Base-by-base conservation (phyloP, 1,140 invertebrate genomes). In the Heliconius hermathena region DNA sequence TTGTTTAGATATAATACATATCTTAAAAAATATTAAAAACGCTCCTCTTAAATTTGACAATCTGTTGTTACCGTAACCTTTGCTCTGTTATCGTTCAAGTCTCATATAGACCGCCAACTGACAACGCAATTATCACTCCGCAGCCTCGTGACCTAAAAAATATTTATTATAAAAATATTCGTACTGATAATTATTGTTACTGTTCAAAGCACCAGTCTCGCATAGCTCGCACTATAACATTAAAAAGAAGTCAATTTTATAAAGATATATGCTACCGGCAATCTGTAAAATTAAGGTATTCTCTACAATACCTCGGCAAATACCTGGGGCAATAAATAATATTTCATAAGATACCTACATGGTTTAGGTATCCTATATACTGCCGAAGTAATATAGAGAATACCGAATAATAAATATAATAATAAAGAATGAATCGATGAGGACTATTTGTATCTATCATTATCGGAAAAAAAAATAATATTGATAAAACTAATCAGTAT, bases 121-220 rank as follows among this genome's bases (percentile, higher is more conserved):
- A 89, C 86, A 93, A 93, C 89, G 88, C 80, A 79, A 77, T 91
- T 93, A 93, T 94, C 91, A 89, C 86, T 81, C 57, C 57, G 73
- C 87, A 90, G 91, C 90, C 91, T 90, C 91, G 83, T 94, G 91
- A 93, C 93, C 91, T 89, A 93, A 94, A 92, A 91, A 88, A 88
- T 84, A 87, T 84, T 82, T 49, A 86, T 73, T 76, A 80, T 72
- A 49, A 71, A 82, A 83, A 83, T 85, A 84, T 46, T 73, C 66
- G n/a, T 76, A 33, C 76, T 33, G 71, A 38, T 71, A 71, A 71
- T 71, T n/a, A 38, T 71, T 9, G 6, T 71, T 26, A 22, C 22
- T 22, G 57, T 9, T 66, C 22, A 26, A 26, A 26, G 57, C 22
- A 26, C 57, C 57, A 66, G 57, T 26, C 57, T 57, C 54, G 54